Evolutionary conservation across 2,888 invertebrate species (phyloP).

Genomic region (Podabrus alpinus): DNA sequence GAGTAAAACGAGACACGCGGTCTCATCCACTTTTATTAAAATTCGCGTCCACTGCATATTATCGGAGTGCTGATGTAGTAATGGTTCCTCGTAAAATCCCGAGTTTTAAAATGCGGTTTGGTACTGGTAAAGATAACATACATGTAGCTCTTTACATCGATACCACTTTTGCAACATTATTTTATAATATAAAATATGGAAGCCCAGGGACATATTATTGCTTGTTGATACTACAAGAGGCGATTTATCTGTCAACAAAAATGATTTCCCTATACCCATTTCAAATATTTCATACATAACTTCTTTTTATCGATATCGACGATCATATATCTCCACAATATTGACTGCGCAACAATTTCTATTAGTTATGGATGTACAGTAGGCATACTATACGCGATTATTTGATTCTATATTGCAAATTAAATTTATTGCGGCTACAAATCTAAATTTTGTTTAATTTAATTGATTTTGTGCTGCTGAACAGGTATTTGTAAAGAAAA

Average conservation of each 20-base stretch:
- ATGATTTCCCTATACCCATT: slow-evolving; percentile 4
- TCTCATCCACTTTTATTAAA: slow-evolving; percentile 44
- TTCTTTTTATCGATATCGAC: neutral
- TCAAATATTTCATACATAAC: neutral
- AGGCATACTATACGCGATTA: neutral
- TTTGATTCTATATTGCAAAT: neutral
- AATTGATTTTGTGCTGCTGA: neutral
- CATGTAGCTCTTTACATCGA: neutral
- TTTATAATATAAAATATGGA: slow-evolving; percentile 2
- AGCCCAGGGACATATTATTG: neutral
- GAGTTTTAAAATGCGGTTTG: slow-evolving; percentile 3
- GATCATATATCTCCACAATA: neutral
- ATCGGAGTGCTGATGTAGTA: slow-evolving; percentile 45
- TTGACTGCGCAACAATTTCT: neutral
- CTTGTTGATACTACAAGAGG: slow-evolving; percentile 1
- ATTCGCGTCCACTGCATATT: slow-evolving; percentile 40
- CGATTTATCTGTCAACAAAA: slow-evolving; percentile 3
- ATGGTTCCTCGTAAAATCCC: slow-evolving; percentile 43
- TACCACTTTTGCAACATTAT: neutral
- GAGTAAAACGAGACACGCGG: slow-evolving; percentile 29
- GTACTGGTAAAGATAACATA: neutral
- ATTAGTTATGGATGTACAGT: neutral
- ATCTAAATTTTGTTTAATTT: neutral
- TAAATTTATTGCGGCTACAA: neutral
- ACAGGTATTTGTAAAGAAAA: neutral